Evolutionary conservation across 2,113 vertebrate species (phyloP).

Genomic region (Cyprinus carpio): DNA sequence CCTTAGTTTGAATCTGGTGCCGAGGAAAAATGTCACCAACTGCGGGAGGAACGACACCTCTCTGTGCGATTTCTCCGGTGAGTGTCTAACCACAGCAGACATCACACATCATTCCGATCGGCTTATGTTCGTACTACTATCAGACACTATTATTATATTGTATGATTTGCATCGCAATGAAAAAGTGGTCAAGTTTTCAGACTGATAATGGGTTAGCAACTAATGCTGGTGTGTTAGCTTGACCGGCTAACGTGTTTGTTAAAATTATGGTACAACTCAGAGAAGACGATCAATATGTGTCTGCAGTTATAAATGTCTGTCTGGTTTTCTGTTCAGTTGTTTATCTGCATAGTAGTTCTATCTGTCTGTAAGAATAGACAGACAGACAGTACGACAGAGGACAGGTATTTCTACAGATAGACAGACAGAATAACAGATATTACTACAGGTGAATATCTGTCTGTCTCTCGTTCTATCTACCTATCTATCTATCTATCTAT

Average conservation of each 20-base stretch:
- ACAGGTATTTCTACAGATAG: too few species aligned
- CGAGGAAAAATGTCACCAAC: conserved; percentile 69
- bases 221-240: neutral
- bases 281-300: too few species aligned
- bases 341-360: neutral
- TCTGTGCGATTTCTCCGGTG: conserved; percentile 77
- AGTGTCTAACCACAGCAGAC: neutral
- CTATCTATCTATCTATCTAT: too few species aligned
- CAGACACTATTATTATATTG: neutral
- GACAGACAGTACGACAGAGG: too few species aligned
- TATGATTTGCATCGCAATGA: neutral
- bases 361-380: neutral
- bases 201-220: conserved; percentile 8
- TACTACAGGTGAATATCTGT: too few species aligned
- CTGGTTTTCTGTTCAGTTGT: neutral
- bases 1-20: conserved; percentile 75
- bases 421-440: too few species aligned
- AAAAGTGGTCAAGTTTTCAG: neutral
- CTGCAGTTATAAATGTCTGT: too few species aligned
- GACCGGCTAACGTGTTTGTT: neutral
- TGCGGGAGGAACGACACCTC: conserved; percentile 73
- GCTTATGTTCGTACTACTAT: neutral
- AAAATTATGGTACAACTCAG: too few species aligned
- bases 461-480: too few species aligned
- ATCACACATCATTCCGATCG: neutral